Evolutionary conservation across 2,113 vertebrate species (phyloP).

Genomic region (Leptocoma aspasia): DNA sequence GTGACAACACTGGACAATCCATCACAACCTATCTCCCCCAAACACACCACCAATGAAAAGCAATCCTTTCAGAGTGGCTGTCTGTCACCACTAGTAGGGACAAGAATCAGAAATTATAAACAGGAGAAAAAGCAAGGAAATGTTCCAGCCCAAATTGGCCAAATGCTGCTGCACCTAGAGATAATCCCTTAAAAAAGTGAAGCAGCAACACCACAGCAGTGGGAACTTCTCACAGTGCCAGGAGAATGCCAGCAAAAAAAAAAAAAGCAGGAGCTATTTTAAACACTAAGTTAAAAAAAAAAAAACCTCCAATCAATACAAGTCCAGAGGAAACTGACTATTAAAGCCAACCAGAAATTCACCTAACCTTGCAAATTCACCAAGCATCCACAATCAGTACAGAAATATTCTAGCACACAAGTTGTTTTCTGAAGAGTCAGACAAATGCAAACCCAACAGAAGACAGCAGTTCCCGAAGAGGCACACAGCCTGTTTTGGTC

Average conservation of each 20-base stretch:
- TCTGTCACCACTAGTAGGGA: not conserved
- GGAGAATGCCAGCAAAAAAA: not conserved
- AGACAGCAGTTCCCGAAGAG: not conserved
- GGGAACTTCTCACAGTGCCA: not conserved
- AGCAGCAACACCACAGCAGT: not conserved
- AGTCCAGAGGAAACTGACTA: not conserved
- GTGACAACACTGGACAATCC: not conserved
- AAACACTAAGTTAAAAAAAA: not conserved
- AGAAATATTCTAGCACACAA: not conserved
- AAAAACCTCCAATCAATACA: not conserved
- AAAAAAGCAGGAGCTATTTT: not conserved
- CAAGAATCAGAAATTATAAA: not conserved
- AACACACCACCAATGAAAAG: not conserved
- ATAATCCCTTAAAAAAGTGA: not conserved
- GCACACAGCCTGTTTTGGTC: not conserved
- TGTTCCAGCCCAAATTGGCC: not conserved
- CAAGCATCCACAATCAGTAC: rapidly evolving
- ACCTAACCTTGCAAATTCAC: not conserved
- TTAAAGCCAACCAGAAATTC: not conserved
- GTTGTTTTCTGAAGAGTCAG: not conserved
- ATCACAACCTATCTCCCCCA: not conserved
- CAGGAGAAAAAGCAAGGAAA: not conserved
- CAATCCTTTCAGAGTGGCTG: not conserved
- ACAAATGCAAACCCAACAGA: not conserved
- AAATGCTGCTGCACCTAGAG: not conserved